These are phyloP conservation scores for Cliona cf. orientalis DNA, from an alignment of 37 sponge, comb jelly and placozoan species.

Conservation along the genomic window DNA sequence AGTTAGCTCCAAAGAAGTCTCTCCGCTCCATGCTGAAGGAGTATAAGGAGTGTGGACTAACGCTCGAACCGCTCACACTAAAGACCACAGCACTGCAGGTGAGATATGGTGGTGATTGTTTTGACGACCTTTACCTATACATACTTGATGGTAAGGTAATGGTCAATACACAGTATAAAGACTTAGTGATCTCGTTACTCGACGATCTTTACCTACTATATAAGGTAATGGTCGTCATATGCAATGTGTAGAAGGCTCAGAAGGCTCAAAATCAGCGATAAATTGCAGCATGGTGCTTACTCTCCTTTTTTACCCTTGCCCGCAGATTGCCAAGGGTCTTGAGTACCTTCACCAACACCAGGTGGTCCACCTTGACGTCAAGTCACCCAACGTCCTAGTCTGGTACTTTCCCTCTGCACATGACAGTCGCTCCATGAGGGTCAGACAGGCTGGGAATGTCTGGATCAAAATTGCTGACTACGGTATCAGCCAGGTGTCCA, in stretches of 20 bases:
- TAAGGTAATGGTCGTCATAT: too few species aligned
- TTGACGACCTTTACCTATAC: neutral
- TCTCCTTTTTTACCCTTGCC: too few species aligned
- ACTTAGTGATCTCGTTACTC: too few species aligned
- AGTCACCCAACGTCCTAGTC: slow-evolving; percentile 86
- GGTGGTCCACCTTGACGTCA: slow-evolving; percentile 88
- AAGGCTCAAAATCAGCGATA: too few species aligned
- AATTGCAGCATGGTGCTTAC: neutral
- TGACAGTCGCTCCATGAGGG: slow-evolving; percentile 3
- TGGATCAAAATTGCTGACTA: slow-evolving; percentile 84
- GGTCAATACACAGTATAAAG: neutral
- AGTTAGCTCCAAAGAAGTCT: slow-evolving; percentile 80
- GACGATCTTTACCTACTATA: too few species aligned
- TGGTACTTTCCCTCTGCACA: slow-evolving; percentile 81
- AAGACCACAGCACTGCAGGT: slow-evolving; percentile 68
- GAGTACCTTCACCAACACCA: slow-evolving; percentile 82
- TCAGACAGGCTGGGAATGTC: slow-evolving; percentile 63
- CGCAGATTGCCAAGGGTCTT: slow-evolving; percentile 79
- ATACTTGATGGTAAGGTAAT: neutral
- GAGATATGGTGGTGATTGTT: neutral
- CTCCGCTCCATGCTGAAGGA: slow-evolving; percentile 70
- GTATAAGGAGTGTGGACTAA: slow-evolving; percentile 34
- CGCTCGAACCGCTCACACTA: slow-evolving; percentile 71
- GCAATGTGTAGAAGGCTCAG: too few species aligned
- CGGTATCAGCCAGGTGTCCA: slow-evolving; percentile 74